Percentiles rank a stretch among this genome's conserved stretches.
phyloP scores from a whole-genome alignment of 2,888 invertebrate species.

The Pammene fasciana region DNA sequence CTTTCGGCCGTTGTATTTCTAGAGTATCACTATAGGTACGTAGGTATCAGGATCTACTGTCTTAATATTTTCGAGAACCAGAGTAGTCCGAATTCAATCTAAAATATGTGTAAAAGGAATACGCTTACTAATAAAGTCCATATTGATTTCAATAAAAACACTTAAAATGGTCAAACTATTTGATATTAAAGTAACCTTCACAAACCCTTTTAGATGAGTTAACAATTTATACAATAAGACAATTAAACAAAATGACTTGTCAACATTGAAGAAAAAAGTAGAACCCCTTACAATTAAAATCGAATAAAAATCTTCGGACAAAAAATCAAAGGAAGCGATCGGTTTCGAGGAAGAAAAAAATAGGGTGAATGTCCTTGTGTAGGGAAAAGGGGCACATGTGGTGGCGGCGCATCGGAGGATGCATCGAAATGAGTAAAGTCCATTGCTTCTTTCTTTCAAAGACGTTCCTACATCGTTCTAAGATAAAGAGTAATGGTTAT shows the following conservation, averaged over 20 bases:
- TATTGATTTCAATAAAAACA: not conserved
- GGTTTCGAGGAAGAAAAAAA: conserved; percentile 66
- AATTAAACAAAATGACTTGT: conserved; percentile 74
- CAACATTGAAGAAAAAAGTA: conserved; percentile 64
- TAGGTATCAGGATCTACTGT: too few species aligned
- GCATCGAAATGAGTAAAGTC: conserved; percentile 43
- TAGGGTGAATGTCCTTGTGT: conserved; percentile 74
- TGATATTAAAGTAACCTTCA: conserved; percentile 11
- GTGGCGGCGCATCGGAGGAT: conserved; percentile 44
- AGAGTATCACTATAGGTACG: too few species aligned
- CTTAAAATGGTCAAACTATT: conserved; percentile 15
- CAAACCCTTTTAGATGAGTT: conserved; percentile 41
- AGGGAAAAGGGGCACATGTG: conserved; percentile 55
- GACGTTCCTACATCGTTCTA: conserved; percentile 10
- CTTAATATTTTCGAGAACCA: too few species aligned
- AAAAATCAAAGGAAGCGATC: conserved; percentile 65
- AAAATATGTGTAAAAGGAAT: too few species aligned
- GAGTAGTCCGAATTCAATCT: too few species aligned
- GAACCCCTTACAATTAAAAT: conserved; percentile 71
- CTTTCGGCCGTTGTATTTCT: not conserved
- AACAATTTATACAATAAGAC: conserved; percentile 52
- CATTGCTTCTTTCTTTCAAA: conserved; percentile 50
- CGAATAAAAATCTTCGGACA: conserved; percentile 61
- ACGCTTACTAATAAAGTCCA: too few species aligned
- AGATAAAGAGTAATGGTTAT: conserved; percentile 33